Evolutionary conservation across 2,888 invertebrate genomes (phyloP).

Genomic region (Omphaloscelis lunosa): DNA sequence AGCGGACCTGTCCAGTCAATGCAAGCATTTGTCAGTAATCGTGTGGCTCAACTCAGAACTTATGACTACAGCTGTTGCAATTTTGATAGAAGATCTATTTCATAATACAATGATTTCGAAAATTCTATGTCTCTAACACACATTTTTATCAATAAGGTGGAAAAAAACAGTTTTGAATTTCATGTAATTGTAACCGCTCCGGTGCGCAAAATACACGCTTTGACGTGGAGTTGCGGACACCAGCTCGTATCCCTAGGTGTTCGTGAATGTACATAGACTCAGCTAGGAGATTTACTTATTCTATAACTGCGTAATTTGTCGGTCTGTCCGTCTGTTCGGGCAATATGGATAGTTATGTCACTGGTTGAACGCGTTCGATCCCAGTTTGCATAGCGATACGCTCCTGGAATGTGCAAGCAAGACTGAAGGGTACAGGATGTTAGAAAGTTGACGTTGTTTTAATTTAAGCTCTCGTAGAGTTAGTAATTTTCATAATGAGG

Average conservation of each 20-base stretch:
- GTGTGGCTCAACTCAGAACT: no score
- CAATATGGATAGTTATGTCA: conserved; percentile 41
- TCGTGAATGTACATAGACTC: not conserved
- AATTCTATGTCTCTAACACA: not conserved
- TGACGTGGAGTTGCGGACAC: not conserved
- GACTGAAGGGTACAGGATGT: conserved; percentile 64
- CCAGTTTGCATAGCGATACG: conserved; percentile 73
- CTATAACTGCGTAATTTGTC: conserved; percentile 43
- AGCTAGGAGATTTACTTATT: not conserved
- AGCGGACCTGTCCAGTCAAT: no score
- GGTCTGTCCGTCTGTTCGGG: conserved; percentile 14
- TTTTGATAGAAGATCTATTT: not conserved
- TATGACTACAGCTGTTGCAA: not conserved
- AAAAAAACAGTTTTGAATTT: not conserved
- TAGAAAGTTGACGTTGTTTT: conserved; percentile 1
- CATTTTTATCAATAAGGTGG: not conserved
- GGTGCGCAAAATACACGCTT: not conserved
- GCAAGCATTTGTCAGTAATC: no score
- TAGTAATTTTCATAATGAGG: no score
- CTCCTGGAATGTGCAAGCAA: conserved; percentile 68
- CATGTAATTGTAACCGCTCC: not conserved
- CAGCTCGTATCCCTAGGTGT: not conserved
- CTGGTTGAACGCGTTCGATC: conserved; percentile 52
- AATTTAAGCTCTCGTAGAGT: not conserved
- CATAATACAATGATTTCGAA: not conserved